phyloP scores from a whole-genome alignment of 1,140 invertebrate genomes.

The Drosophila erecta region DNA sequence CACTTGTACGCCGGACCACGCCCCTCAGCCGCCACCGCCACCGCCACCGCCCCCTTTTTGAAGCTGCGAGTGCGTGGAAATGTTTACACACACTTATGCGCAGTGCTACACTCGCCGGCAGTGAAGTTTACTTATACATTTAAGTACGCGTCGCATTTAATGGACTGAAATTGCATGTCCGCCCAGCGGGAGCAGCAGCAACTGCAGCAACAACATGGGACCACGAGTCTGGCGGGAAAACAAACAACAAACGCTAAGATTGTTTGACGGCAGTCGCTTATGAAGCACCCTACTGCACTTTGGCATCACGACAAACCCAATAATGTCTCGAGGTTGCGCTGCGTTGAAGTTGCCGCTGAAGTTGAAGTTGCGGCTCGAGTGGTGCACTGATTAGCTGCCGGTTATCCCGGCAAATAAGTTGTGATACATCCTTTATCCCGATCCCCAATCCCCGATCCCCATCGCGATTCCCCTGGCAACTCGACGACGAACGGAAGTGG shows the following conservation, averaged over 20 bases:
- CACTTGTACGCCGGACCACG: constrained; percentile 56
- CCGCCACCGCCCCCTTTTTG: background rate
- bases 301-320: constrained; percentile 42
- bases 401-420: constrained; percentile 34
- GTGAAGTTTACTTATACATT: constrained; percentile 60
- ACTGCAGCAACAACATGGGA: background rate
- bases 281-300: constrained; percentile 54
- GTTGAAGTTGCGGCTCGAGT: constrained; percentile 35
- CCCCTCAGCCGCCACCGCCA: constrained; percentile 7
- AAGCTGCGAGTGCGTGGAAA: constrained; percentile 30
- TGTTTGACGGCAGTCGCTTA: constrained; percentile 58
- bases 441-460: too few species aligned
- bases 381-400: constrained; percentile 43
- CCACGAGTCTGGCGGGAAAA: constrained; percentile 18
- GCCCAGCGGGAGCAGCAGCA: constrained; percentile 8
- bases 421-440: constrained; percentile 9
- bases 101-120: constrained; percentile 46
- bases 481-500: background rate
- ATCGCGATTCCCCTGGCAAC: constrained; percentile 4
- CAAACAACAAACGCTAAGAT: constrained; percentile 62
- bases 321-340: constrained; percentile 34
- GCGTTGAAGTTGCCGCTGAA: background rate
- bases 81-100: constrained; percentile 71
- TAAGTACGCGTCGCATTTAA: constrained; percentile 64
- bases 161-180: constrained; percentile 58